A percentile compares a stretch with the other conserved stretches of the same genome.
phyloP scores from a whole-genome alignment of 2,888 invertebrate species.

The Rhyacophila evoluta region DNA sequence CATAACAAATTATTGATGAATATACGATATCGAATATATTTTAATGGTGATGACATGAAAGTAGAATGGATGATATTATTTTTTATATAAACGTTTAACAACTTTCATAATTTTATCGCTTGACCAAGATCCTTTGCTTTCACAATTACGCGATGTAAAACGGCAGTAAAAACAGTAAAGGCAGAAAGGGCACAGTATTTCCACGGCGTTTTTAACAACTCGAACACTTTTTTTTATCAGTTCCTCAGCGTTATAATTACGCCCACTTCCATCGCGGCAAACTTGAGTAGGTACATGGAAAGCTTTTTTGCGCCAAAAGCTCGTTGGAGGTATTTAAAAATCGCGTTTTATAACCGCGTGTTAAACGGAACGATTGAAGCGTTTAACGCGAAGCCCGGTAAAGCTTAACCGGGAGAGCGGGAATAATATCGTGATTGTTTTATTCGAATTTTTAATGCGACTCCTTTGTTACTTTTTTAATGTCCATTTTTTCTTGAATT shows the following conservation, averaged over 20 bases:
- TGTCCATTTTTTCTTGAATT: neutral
- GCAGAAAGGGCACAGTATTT: neutral
- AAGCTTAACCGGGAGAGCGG: neutral
- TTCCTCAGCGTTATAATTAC: conserved; percentile 14
- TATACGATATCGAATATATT: too few species aligned
- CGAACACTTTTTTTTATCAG: neutral
- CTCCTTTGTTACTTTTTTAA: neutral
- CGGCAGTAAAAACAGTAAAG: too few species aligned
- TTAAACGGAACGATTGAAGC: neutral
- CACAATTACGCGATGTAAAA: too few species aligned
- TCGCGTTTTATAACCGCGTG: neutral
- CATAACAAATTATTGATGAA: too few species aligned
- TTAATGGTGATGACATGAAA: too few species aligned
- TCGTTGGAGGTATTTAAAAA: neutral
- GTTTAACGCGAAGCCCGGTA: neutral
- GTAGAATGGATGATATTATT: too few species aligned
- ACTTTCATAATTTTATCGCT: too few species aligned
- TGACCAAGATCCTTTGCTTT: too few species aligned
- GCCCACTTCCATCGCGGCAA: neutral
- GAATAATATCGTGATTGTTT: conserved; percentile 17
- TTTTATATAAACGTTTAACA: too few species aligned
- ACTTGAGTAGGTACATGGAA: neutral
- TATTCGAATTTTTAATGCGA: neutral
- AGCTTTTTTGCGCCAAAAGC: neutral
- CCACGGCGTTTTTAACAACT: neutral